Evolutionary conservation across 64 coral and sea anemone genomes (phyloP).

Genomic region (Stylophora pistillata): DNA sequence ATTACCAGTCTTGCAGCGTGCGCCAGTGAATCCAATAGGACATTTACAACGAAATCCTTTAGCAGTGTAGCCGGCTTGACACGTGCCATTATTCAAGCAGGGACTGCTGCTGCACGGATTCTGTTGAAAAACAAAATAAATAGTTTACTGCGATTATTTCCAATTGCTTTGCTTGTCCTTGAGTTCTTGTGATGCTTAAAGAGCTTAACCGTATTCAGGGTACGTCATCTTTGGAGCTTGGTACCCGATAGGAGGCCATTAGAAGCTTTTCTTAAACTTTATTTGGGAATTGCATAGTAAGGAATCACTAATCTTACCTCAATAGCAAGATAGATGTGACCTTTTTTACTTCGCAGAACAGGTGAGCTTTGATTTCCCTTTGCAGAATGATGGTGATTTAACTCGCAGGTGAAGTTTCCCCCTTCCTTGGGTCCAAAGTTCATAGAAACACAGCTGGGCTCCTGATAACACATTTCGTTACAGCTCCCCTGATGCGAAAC

Average conservation of each 20-base stretch:
- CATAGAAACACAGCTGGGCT: not conserved
- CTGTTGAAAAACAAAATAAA: not conserved
- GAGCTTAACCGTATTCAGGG: too few relatives aligned
- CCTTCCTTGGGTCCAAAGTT: not conserved
- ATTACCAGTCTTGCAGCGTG: not conserved
- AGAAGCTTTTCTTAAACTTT: too few relatives aligned
- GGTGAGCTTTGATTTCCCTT: not conserved
- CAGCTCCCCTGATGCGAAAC: not conserved
- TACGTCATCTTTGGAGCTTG: too few relatives aligned
- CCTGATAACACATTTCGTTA: not conserved
- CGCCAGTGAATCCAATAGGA: not conserved
- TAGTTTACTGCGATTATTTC: not conserved
- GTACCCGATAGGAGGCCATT: too few relatives aligned
- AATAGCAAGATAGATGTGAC: not conserved
- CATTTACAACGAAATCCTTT: slow-evolving; percentile 11
- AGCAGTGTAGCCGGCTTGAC: not conserved
- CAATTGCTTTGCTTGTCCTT: not conserved
- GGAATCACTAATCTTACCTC: not conserved
- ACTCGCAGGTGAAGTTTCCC: not conserved
- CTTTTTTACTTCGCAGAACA: not conserved
- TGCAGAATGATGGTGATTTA: not conserved
- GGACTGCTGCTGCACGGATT: not conserved
- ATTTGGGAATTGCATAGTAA: too few relatives aligned
- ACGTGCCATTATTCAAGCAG: not conserved
- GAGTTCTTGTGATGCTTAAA: too few relatives aligned